Percentiles rank a stretch among this genome's conserved stretches.
Evolutionary conservation across 2,888 invertebrate genomes (phyloP).

Genomic region (Phymatocera aterrima): DNA sequence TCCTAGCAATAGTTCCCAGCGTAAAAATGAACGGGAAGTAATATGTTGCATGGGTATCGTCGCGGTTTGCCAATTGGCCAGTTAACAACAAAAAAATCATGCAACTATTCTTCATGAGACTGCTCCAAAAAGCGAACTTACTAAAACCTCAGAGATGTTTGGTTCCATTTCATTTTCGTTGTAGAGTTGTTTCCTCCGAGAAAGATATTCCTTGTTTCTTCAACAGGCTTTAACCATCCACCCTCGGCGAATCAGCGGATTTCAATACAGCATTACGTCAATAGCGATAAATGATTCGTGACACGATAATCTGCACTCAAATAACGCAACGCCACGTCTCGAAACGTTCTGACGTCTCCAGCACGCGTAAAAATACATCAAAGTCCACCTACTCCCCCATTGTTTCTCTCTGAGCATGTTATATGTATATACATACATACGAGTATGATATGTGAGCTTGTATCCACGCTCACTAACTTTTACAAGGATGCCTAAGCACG

Average conservation of each 20-base stretch:
- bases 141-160: neutral
- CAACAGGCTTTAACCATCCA: neutral
- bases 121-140: neutral
- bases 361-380: constrained; percentile 14
- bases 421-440: neutral
- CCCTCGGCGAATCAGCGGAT: constrained; percentile 12
- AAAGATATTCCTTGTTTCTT: constrained; percentile 6
- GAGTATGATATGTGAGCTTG: neutral
- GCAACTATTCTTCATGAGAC: neutral
- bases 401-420: neutral
- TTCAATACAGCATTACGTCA: constrained; percentile 33
- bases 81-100: neutral
- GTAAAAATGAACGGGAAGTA: neutral
- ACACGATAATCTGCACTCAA: constrained; percentile 23
- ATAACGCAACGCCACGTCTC: constrained; percentile 8
- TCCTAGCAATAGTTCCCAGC: neutral
- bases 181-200: neutral
- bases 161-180: neutral
- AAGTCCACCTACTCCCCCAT: neutral
- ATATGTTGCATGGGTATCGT: neutral
- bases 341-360: constrained; percentile 21
- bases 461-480: neutral
- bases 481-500: neutral
- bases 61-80: neutral
- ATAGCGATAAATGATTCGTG: constrained; percentile 25